These are phyloP conservation scores for Nymphalis c-album DNA, from an alignment of 2,888 invertebrate genomes.

Conservation along the genomic window DNA sequence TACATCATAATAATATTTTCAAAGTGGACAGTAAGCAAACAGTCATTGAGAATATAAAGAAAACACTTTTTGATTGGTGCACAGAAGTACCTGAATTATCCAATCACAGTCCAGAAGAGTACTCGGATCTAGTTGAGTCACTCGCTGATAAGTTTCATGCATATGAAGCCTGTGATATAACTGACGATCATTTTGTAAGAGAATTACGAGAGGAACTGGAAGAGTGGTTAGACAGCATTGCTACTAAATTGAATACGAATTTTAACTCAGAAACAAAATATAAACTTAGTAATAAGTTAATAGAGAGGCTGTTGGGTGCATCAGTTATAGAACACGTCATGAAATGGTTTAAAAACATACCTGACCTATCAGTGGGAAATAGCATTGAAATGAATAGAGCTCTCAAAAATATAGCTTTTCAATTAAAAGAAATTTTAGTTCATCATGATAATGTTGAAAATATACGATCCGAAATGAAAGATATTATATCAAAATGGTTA, in stretches of 20 bases:
- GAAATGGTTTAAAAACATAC: slow-evolving; percentile 28
- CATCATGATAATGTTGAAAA: slow-evolving; percentile 8
- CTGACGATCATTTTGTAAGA: slow-evolving; percentile 1
- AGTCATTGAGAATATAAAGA: neutral
- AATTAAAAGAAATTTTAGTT: slow-evolving; percentile 22
- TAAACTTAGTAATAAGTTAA: slow-evolving; percentile 21
- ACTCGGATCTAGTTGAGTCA: slow-evolving; percentile 8
- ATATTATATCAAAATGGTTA: slow-evolving; percentile 26
- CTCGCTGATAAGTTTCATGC: slow-evolving; percentile 12
- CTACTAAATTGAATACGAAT: slow-evolving; percentile 5
- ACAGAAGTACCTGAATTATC: slow-evolving; percentile 19
- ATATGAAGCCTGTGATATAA: neutral
- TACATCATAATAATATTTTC: slow-evolving; percentile 15
- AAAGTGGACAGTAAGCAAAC: slow-evolving; percentile 1
- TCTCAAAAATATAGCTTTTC: slow-evolving; percentile 14
- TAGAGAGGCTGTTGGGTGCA: slow-evolving; percentile 9
- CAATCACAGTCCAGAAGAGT: neutral
- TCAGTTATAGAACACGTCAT: slow-evolving; percentile 6
- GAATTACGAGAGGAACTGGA: slow-evolving; percentile 14
- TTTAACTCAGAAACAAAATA: slow-evolving; percentile 16
- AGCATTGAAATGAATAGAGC: slow-evolving; percentile 7
- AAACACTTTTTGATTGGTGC: slow-evolving; percentile 15
- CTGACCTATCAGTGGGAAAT: slow-evolving; percentile 19
- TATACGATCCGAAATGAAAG: slow-evolving; percentile 21
- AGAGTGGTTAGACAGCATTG: slow-evolving; percentile 20